Base-by-base conservation (phyloP, 2,888 invertebrate genomes). In the Pomacea canaliculata region DNA sequence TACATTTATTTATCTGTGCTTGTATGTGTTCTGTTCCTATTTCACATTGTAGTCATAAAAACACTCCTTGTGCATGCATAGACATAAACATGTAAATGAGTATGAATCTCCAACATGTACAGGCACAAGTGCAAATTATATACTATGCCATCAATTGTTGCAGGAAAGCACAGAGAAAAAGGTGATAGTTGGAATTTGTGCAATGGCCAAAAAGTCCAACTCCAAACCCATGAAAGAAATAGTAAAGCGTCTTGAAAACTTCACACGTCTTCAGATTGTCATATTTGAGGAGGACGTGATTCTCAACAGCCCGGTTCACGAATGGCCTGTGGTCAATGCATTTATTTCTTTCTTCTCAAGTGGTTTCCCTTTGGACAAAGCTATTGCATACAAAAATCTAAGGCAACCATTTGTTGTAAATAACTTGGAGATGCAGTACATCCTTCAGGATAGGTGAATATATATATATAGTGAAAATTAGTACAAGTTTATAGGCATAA, bases 191-290 rank as follows among this genome's bases (percentile, higher is more conserved):
- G 99, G 99, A 81, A 95, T 99, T 79, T 99, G 99, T 93, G 99
- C 99, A 84, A 99, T 99, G 99, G 96, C 96, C 89, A 99, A 99
- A 92, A 99, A 99, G 92, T 97, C 98, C 62, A 96, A 97, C 90
- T 98, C 98, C 82, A 99, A 98, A 92, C 99, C 99, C 19, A 99
- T 99, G 99, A 96, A 96, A 90, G 99, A 99, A 92, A 99, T 99
- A 86, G 93, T 99, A 77, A 96, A 96, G 1, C 93, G 99, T 62
- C 94, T 99, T 78, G 95, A 97, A 87, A 98, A 98, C 91, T 99
- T 98, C 91, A 97, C 98, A 37, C 78, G 81, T 51, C 69, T 82
- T 19, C 77, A 80, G 76, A 96, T 97, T 27, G 59, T 96, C 76
- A 96, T 99, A 82, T 99, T 99, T 92, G 94, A 96, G 73, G 99